Percentiles rank a stretch among this genome's conserved stretches.
Evolutionary conservation across 2,797 vertebrate genomes (phyloP).

Genomic region (Neosilurus hyrtlii): DNA sequence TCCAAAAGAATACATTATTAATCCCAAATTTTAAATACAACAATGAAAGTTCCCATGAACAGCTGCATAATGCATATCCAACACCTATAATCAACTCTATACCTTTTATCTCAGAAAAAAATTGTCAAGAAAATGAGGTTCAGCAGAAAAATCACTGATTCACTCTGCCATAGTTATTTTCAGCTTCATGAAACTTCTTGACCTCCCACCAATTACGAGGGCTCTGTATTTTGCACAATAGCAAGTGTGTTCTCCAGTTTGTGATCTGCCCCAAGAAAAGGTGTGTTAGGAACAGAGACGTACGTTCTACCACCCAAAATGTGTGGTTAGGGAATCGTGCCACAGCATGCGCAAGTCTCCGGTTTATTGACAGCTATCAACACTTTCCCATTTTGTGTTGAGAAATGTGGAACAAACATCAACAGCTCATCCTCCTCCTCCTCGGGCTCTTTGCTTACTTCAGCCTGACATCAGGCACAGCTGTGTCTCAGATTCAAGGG

Average conservation of each 20-base stretch:
- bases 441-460: slow-evolving; percentile 51
- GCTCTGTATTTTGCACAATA: not conserved
- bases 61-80: too few species aligned
- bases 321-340: slow-evolving; percentile 49
- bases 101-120: too few species aligned
- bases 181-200: not conserved
- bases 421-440: slow-evolving; percentile 32
- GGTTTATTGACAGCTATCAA: slow-evolving; percentile 69
- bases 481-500: slow-evolving; percentile 37
- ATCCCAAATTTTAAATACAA: not conserved
- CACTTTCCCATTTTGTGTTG: slow-evolving; percentile 66
- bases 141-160: not conserved
- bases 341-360: slow-evolving; percentile 52
- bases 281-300: slow-evolving; percentile 52
- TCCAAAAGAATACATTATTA: not conserved
- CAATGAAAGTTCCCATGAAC: too few species aligned
- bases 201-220: not conserved
- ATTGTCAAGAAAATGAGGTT: not conserved
- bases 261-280: slow-evolving; percentile 46
- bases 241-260: not conserved
- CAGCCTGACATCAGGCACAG: slow-evolving; percentile 64
- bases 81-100: too few species aligned
- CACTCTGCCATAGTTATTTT: not conserved
- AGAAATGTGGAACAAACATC: slow-evolving; percentile 7
- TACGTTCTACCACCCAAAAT: slow-evolving; percentile 60